These are phyloP conservation scores for Rapana venosa DNA, from an alignment of 2,888 invertebrate species.

Conservation along the genomic window DNA sequence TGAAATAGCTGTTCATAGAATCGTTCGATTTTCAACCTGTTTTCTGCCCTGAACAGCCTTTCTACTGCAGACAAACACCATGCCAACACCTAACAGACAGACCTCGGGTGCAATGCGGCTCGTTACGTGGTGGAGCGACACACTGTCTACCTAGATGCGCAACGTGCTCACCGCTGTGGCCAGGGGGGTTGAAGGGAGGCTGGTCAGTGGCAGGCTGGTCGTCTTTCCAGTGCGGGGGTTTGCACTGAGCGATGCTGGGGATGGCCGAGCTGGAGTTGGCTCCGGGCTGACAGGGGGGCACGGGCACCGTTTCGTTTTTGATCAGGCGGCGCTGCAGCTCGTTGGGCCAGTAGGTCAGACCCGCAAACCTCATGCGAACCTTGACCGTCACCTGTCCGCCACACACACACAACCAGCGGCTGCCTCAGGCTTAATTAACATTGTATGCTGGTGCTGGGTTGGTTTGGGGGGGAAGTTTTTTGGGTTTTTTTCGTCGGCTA, in stretches of 20 bases:
- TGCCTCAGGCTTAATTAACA: neutral
- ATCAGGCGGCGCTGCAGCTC: slow-evolving; percentile 32
- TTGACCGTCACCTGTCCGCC: slow-evolving; percentile 33
- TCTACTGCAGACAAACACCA: too few relatives aligned
- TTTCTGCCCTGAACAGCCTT: too few relatives aligned
- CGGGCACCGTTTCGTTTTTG: slow-evolving; percentile 28
- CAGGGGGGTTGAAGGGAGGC: neutral
- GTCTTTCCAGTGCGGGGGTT: slow-evolving; percentile 34
- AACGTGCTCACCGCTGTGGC: neutral
- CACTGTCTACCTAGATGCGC: too few relatives aligned
- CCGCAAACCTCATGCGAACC: neutral
- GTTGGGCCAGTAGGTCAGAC: slow-evolving; percentile 4
- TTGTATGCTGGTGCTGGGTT: too few relatives aligned
- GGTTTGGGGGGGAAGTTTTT: too few relatives aligned
- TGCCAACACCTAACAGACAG: too few relatives aligned
- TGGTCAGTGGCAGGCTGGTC: neutral
- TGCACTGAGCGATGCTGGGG: neutral
- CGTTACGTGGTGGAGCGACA: too few relatives aligned
- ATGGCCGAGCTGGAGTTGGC: neutral
- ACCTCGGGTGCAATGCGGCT: too few relatives aligned
- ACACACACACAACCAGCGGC: neutral
- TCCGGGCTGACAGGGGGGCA: slow-evolving; percentile 1
- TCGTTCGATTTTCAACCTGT: too few relatives aligned
- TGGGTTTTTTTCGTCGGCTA: too few relatives aligned
- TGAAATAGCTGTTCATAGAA: too few relatives aligned